Evolutionary conservation across 2,797 vertebrate species (phyloP).

Genomic region (Rhynchotus rufescens): DNA sequence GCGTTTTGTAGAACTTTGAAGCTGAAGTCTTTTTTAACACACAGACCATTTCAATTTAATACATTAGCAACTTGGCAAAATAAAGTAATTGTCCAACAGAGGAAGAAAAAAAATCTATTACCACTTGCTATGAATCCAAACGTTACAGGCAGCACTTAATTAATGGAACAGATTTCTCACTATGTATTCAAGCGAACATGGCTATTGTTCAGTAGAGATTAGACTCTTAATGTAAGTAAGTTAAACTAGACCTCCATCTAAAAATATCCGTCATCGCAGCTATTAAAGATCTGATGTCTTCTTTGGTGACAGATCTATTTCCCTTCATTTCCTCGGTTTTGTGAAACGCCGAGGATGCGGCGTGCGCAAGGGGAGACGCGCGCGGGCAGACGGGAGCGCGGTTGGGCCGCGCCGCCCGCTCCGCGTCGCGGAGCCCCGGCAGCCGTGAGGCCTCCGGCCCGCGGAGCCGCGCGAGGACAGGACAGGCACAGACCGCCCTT

Average conservation of each 20-base stretch:
- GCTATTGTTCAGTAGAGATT: slow-evolving; percentile 75
- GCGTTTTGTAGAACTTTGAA: slow-evolving; percentile 59
- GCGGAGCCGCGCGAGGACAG: slow-evolving; percentile 33
- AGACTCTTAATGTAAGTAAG: slow-evolving; percentile 69
- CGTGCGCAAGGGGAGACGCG: slow-evolving; percentile 70
- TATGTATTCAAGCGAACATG: slow-evolving; percentile 70
- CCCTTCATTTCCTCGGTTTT: slow-evolving; percentile 77
- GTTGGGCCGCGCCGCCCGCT: slow-evolving; percentile 69
- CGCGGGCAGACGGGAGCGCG: slow-evolving; percentile 73
- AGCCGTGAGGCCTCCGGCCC: slow-evolving; percentile 83
- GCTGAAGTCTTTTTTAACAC: slow-evolving; percentile 17
- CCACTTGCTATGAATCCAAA: slow-evolving; percentile 65
- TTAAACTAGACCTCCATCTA: slow-evolving; percentile 76
- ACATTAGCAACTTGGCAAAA: slow-evolving; percentile 68
- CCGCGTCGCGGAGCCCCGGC: slow-evolving; percentile 51
- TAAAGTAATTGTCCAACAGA: slow-evolving; percentile 75
- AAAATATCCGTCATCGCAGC: slow-evolving; percentile 75
- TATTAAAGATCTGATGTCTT: slow-evolving; percentile 71
- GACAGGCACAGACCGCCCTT: slow-evolving; percentile 61
- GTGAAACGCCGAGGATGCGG: slow-evolving; percentile 74
- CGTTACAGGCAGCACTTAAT: slow-evolving; percentile 75
- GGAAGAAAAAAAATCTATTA: slow-evolving; percentile 72
- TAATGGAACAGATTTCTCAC: slow-evolving; percentile 67
- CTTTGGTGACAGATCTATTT: slow-evolving; percentile 76
- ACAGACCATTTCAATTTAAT: slow-evolving; percentile 50